Evolutionary conservation across 1,140 invertebrate genomes (phyloP).

Genomic region (Doryteuthis pealeii): DNA sequence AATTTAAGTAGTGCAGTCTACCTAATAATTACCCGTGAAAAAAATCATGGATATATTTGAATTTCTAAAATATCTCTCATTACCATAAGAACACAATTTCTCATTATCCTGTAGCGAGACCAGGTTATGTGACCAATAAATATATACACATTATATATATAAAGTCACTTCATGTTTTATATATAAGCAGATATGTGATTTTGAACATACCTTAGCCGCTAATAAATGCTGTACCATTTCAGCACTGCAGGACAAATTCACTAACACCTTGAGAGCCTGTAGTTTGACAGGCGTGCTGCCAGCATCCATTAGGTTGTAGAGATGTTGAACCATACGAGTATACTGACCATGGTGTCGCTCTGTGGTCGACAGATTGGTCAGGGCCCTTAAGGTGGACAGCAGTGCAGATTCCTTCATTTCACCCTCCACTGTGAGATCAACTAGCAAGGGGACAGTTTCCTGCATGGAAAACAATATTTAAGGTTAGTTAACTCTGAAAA

Average conservation of each 20-base stretch:
- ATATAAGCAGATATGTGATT: too few relatives aligned
- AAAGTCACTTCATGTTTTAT: too few relatives aligned
- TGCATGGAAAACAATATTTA: constrained; percentile 27
- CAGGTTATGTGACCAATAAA: too few relatives aligned
- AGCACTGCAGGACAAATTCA: constrained; percentile 69
- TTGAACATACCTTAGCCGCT: constrained; percentile 65
- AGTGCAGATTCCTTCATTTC: constrained; percentile 39
- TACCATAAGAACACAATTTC: too few relatives aligned
- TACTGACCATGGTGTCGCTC: constrained; percentile 47
- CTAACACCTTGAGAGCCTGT: constrained; percentile 67
- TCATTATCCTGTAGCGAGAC: too few relatives aligned
- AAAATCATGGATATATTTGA: too few relatives aligned
- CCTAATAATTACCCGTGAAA: too few relatives aligned
- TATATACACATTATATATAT: too few relatives aligned
- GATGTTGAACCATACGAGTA: constrained; percentile 41
- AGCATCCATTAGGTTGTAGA: constrained; percentile 44
- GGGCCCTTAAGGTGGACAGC: constrained; percentile 50
- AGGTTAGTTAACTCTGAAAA: background rate
- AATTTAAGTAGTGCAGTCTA: too few relatives aligned
- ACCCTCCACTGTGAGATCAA: constrained; percentile 42
- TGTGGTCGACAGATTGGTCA: constrained; percentile 54
- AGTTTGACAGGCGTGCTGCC: constrained; percentile 50
- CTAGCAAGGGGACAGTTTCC: constrained; percentile 45
- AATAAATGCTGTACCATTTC: constrained; percentile 68
- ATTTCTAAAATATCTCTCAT: too few relatives aligned